Conservation (phyloP, 2,113 vertebrate genomes). For the Peucedramus taeniatus region DNA sequence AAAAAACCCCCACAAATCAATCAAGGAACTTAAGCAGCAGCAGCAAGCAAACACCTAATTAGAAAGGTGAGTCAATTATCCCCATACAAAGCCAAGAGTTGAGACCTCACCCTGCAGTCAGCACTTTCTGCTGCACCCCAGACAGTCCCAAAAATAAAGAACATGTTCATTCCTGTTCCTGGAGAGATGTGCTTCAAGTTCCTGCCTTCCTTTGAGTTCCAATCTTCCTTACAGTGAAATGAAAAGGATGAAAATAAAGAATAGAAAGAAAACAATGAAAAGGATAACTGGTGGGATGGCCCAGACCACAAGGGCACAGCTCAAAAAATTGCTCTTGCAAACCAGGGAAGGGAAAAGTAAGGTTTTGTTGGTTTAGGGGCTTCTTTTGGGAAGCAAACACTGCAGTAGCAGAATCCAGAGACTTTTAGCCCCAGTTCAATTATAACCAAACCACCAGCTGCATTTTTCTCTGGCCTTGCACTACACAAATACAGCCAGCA, state of each 20-base stretch:
- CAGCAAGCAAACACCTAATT: neutral
- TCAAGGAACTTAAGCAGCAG: neutral
- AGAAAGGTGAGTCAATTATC: accelerated
- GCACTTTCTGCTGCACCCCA: neutral
- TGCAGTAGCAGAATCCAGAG: neutral
- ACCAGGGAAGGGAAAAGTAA: neutral
- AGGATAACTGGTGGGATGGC: neutral
- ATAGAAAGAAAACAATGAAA: neutral
- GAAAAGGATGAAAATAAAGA: neutral
- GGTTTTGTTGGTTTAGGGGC: neutral
- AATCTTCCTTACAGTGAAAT: neutral
- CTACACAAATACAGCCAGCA: neutral
- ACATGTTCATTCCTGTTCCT: neutral
- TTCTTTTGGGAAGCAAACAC: neutral
- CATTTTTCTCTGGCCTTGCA: neutral
- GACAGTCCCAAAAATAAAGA: neutral
- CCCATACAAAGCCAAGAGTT: neutral
- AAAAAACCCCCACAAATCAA: neutral
- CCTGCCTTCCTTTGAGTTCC: neutral
- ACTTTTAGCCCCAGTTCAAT: neutral
- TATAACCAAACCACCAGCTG: neutral
- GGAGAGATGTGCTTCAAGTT: neutral
- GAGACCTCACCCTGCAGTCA: neutral
- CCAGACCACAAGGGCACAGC: neutral
- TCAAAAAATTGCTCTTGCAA: neutral